Base-by-base conservation (phyloP, 2,797 vertebrate genomes). In the Coilia nasus region DNA sequence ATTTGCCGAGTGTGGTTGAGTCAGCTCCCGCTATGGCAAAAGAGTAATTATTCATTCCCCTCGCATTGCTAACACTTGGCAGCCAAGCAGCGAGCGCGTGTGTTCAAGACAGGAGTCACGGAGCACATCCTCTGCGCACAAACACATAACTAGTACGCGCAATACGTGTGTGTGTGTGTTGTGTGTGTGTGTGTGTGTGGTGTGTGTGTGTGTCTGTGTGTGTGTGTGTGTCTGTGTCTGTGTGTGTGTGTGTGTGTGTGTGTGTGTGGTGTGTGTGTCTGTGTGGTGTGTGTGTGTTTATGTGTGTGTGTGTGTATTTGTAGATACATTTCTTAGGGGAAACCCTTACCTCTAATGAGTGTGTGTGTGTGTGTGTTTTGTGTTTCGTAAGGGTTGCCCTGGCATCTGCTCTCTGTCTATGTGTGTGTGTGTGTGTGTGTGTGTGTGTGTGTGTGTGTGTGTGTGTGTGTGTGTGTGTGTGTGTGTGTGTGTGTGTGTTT, bases 401-500 rank as follows among this genome's bases (percentile, higher is more conserved):
- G 60, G 7, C n/a, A 7, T 64, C 23, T 3, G 12, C 23, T 64
- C 0, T 12, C 9, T 28, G 10, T 64, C 23, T 60, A n/a, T 60
- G 19, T 64, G 60, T 64, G 57, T n/a, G 60, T 62, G 21, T 62
- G 5, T 62, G 19, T 62, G 17, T 62, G 56, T 21, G 56, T 59
- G 15, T 21, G 56, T 62, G 59, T 59, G 56, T 59, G 56, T 15
- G 56, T 14, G 56, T 57, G 56, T 59, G 56, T 59, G 56, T 59
- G 56, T 59, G 56, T 59, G 56, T 59, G 57, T 59, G 19, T 59
- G 57, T 59, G 57, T 21, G 57, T 60, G 17, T 21, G 57, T 60
- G 57, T 82, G 23, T 50, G 50, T 57, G 23, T 82, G 14, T 50
- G 25, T 80, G 54, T 75, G 67, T 71, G 57, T 81, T 83, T 28